A percentile compares a stretch with the other conserved stretches of the same genome.
phyloP scores from a whole-genome alignment of 2,113 vertebrate genomes.

The Lipotes vexillifer region DNA sequence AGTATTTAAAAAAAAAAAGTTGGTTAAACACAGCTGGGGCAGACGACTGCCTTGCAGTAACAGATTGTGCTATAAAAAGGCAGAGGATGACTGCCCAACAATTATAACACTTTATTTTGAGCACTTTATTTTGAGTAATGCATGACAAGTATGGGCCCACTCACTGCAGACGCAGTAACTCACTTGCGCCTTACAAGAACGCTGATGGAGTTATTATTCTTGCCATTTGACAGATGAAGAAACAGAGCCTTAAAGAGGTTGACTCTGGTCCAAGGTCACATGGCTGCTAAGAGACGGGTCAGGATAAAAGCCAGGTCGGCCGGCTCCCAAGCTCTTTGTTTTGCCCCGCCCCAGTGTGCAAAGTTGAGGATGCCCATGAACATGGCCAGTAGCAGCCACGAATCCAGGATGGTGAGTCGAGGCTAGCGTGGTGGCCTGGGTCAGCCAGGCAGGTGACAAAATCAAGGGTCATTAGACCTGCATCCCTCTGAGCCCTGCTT shows the following conservation, averaged over 20 bases:
- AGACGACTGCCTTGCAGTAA: background rate
- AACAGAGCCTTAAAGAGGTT: background rate
- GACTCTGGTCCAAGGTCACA: background rate
- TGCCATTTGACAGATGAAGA: background rate
- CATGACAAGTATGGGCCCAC: background rate
- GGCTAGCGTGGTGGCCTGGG: background rate
- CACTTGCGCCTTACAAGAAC: background rate
- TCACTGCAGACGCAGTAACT: background rate
- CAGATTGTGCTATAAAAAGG: background rate
- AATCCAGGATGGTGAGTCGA: background rate
- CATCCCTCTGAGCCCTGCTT: background rate
- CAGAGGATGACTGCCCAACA: background rate
- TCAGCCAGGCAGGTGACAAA: background rate
- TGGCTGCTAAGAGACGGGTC: too few relatives aligned
- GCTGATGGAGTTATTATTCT: background rate
- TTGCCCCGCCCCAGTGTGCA: rapidly evolving
- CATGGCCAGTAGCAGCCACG: background rate
- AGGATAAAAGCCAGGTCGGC: background rate
- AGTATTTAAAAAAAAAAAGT: background rate
- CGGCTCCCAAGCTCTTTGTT: background rate
- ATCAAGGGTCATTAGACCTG: background rate
- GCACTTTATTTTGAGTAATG: background rate
- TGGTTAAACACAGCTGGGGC: background rate
- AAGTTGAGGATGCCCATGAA: background rate
- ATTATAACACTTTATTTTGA: background rate